Evolutionary conservation across 2,888 invertebrate species (phyloP).

Genomic region (Tipula vernalis): DNA sequence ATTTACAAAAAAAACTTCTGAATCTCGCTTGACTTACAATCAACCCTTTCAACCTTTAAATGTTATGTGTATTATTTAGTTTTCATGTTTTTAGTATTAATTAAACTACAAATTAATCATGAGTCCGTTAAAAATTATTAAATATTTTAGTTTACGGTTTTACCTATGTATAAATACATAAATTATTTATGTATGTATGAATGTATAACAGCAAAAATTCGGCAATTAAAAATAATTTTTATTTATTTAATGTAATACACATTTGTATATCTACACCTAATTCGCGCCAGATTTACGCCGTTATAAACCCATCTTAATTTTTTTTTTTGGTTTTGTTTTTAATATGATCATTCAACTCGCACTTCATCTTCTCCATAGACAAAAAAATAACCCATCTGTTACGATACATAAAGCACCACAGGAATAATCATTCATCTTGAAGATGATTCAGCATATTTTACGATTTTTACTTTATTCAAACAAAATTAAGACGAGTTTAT

Average conservation of each 20-base stretch:
- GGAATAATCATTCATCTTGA: not conserved
- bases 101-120: not conserved
- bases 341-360: conserved; percentile 4
- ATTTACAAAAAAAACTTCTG: not conserved
- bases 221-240: not conserved
- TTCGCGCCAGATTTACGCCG: not conserved
- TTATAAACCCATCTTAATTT: not conserved
- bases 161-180: not conserved
- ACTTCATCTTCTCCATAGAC: not conserved
- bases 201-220: not conserved
- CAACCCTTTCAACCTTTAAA: not conserved
- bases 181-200: not conserved
- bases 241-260: not conserved
- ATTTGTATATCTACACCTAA: not conserved
- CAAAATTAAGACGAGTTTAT: not conserved
- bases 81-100: not conserved
- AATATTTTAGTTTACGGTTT: not conserved
- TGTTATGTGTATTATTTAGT: not conserved
- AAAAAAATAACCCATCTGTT: not conserved
- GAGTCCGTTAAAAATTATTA: not conserved
- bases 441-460: not conserved
- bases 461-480: not conserved
- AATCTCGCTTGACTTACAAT: not conserved
- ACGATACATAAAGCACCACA: not conserved
- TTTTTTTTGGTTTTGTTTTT: not conserved